Base-by-base conservation (phyloP, 2,797 vertebrate genomes). In the Muscicapa comitata region DNA sequence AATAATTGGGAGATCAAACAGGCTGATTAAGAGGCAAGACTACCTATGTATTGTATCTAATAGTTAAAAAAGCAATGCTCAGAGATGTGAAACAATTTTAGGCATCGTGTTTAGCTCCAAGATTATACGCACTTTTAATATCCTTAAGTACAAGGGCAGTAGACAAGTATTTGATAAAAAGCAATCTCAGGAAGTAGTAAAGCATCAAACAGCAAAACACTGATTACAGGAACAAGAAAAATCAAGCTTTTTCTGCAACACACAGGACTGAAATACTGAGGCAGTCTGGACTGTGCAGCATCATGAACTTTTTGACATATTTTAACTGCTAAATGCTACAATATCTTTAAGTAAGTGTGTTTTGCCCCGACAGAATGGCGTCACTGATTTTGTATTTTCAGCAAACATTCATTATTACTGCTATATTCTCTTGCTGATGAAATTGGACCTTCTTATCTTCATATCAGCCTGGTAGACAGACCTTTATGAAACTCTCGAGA, bases 121-220 rank as follows among this genome's bases (percentile, higher is more conserved):
- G 11, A 42, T 72, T 67, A 55, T 7, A 83, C 45, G 10, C 23
- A 62, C 18, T 58, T 95, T 31, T 62, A 91, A 54, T 42, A 78
- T 8, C 38, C 57, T 43, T 29, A 71, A 53, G n/a, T 28, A 67
- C 18, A 68, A 65, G 25, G 24, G 4, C 80, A 50, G 45, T 9
- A 86, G 50, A 57, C 8, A 17, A 77, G 13, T n/a, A 71, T n/a
- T 79, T 57, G 31, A 51, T 13, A 71, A 86, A 88, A 85, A 88
- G 48, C 26, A 63, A 54, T 11, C 47, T 76, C 31, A 65, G 47
- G 12, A 76, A 70, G 6, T 4, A 76, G 8, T 31, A 71, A 65
- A 86, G 48, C 17, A 88, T 26, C 53, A 33, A 74, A 86, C 14
- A 59, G 54, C 20, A 67, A 55, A 91, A 77, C 11, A 24, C 17